phyloP scores from a whole-genome alignment of 1,140 invertebrate genomes.

The Sinella curviseta region DNA sequence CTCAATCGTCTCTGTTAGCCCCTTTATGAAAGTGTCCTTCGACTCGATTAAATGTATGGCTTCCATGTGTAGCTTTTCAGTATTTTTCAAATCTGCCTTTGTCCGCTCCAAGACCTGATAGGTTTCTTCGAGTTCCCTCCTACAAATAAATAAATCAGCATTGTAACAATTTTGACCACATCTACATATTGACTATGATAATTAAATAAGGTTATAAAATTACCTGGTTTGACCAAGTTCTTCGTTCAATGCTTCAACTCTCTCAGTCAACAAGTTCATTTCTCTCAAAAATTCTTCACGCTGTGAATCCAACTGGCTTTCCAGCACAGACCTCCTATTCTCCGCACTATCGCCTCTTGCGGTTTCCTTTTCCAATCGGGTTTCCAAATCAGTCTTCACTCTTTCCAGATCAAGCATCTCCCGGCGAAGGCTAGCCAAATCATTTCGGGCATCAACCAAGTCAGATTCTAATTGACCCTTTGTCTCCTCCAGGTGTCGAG shows the following conservation, averaged over 20 bases:
- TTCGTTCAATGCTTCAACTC: slow-evolving; percentile 43
- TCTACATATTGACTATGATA: too few relatives aligned
- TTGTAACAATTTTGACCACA: too few relatives aligned
- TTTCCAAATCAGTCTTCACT: slow-evolving; percentile 53
- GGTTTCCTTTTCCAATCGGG: slow-evolving; percentile 42
- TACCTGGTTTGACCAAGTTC: slow-evolving; percentile 44
- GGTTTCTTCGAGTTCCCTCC: slow-evolving; percentile 46
- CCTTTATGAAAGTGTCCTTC: slow-evolving; percentile 41
- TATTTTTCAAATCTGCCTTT: slow-evolving; percentile 43
- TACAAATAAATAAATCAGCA: slow-evolving; percentile 22
- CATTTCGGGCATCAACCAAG: slow-evolving; percentile 42
- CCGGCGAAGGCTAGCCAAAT: slow-evolving; percentile 42
- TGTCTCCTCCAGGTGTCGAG: slow-evolving; percentile 31
- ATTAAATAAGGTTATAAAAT: neutral
- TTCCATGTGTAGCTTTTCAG: slow-evolving; percentile 48
- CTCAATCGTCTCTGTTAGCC: slow-evolving; percentile 41
- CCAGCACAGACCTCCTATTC: slow-evolving; percentile 52
- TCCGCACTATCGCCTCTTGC: slow-evolving; percentile 41
- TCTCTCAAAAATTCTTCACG: slow-evolving; percentile 53
- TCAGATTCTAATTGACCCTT: slow-evolving; percentile 40
- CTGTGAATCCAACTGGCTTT: slow-evolving; percentile 72
- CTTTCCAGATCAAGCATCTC: slow-evolving; percentile 64
- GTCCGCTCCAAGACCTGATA: slow-evolving; percentile 42
- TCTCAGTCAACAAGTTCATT: slow-evolving; percentile 42
- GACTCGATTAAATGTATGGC: slow-evolving; percentile 45